Percentiles rank a stretch among this genome's conserved stretches.
phyloP scores from a whole-genome alignment of 2,888 invertebrate genomes.

The Synanthedon vespiformis region DNA sequence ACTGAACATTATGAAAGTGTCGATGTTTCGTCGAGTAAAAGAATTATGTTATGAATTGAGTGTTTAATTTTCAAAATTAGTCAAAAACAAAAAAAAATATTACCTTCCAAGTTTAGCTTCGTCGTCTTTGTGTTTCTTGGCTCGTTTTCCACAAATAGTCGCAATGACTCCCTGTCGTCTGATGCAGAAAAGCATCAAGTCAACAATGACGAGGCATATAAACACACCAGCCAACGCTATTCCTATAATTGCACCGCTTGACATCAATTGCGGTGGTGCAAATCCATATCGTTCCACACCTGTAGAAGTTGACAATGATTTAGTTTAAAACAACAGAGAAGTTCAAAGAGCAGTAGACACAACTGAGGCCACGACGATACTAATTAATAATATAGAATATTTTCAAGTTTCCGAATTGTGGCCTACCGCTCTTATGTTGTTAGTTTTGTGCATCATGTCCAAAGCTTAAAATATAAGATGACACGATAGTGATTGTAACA shows the following conservation, averaged over 20 bases:
- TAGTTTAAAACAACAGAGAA: slow-evolving; percentile 8
- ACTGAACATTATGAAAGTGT: no score
- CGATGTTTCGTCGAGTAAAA: no score
- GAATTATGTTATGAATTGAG: neutral
- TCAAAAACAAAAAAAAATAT: slow-evolving; percentile 12
- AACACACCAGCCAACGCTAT: slow-evolving; percentile 86
- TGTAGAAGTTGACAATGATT: slow-evolving; percentile 27
- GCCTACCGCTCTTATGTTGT: slow-evolving; percentile 51
- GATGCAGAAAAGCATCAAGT: slow-evolving; percentile 83
- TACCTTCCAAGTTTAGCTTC: slow-evolving; percentile 89
- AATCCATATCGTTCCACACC: slow-evolving; percentile 60
- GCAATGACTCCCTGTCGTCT: slow-evolving; percentile 77
- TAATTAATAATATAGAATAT: no score
- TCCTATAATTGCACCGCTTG: slow-evolving; percentile 84
- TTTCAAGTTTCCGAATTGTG: slow-evolving; percentile 4
- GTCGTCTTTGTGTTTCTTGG: slow-evolving; percentile 81
- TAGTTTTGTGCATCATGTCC: slow-evolving; percentile 59
- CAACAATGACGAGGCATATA: slow-evolving; percentile 84
- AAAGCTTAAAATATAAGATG: slow-evolving; percentile 59
- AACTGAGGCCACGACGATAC: slow-evolving; percentile 2
- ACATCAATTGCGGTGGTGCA: slow-evolving; percentile 68
- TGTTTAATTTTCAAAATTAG: neutral
- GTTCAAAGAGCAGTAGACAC: slow-evolving; percentile 44
- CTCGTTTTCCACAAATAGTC: slow-evolving; percentile 74
- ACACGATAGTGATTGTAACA: slow-evolving; percentile 52